These are phyloP conservation scores for Oreotragus oreotragus DNA, from an alignment of 2,113 vertebrate genomes.

Conservation along the genomic window DNA sequence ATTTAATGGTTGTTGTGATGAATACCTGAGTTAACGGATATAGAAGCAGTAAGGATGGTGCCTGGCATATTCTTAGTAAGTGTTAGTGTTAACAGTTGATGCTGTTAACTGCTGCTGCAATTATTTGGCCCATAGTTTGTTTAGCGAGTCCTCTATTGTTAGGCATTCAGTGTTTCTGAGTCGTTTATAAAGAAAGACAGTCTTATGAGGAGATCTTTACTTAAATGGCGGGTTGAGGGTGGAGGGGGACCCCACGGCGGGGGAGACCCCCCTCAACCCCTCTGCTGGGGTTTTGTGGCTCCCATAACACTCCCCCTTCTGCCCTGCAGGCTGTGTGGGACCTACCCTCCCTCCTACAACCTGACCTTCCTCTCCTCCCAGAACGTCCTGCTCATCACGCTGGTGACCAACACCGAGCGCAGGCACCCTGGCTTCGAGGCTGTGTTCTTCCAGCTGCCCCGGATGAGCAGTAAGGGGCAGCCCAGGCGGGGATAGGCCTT, in stretches of 20 bases:
- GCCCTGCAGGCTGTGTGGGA: slow-evolving; percentile 88
- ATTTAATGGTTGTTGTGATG: neutral
- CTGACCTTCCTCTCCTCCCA: slow-evolving; percentile 91
- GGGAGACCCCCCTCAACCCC: neutral
- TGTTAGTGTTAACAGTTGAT: neutral
- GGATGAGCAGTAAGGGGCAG: slow-evolving; percentile 70
- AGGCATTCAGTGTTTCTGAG: neutral
- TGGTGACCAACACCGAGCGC: slow-evolving; percentile 83
- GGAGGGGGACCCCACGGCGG: no score
- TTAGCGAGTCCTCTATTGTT: neutral
- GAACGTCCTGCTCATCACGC: slow-evolving; percentile 90
- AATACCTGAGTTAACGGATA: neutral
- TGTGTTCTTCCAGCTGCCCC: slow-evolving; percentile 83
- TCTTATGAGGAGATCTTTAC: neutral
- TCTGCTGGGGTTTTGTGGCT: neutral
- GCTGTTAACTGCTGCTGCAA: neutral
- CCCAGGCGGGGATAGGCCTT: neutral
- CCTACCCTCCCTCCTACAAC: slow-evolving; percentile 86
- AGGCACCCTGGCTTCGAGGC: slow-evolving; percentile 91
- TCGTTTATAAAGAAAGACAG: neutral
- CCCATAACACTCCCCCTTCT: neutral
- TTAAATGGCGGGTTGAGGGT: neutral
- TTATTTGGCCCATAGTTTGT: neutral
- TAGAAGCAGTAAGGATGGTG: neutral
- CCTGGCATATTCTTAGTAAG: neutral